A percentile compares a stretch with the other conserved stretches of the same genome.
Conservation (phyloP, 2,888 invertebrate species). For the Agrotis exclamationis region DNA sequence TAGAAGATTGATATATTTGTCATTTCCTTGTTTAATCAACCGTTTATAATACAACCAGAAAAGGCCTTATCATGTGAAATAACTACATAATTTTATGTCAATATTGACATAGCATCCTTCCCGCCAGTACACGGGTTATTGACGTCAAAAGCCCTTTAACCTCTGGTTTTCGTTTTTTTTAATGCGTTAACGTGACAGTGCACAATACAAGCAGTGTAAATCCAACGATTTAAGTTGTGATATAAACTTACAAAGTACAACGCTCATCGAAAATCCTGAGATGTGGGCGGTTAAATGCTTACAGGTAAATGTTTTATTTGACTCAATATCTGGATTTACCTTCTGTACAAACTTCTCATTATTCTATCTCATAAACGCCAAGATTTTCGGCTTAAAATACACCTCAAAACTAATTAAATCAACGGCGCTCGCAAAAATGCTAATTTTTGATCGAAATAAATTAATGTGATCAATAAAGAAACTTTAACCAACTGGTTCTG, state of each 20-base stretch:
- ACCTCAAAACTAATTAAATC: constrained; percentile 54
- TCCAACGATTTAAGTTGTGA: constrained; percentile 25
- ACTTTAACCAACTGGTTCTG: constrained; percentile 66
- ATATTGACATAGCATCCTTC: constrained; percentile 39
- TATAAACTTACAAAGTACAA: constrained; percentile 32
- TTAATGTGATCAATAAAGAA: constrained; percentile 64
- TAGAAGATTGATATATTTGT: constrained; percentile 45
- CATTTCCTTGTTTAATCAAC: constrained; percentile 46
- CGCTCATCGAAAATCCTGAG: constrained; percentile 2
- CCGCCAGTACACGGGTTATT: constrained; percentile 31
- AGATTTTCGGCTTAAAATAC: constrained; percentile 11
- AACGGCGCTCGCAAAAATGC: constrained; percentile 65
- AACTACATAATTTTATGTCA: constrained; percentile 42
- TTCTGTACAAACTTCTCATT: background rate
- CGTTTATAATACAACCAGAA: constrained; percentile 8
- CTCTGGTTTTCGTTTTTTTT: constrained; percentile 35
- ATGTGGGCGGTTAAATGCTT: constrained; percentile 16
- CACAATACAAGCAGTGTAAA: constrained; percentile 29
- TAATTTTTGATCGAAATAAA: constrained; percentile 61
- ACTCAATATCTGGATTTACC: background rate
- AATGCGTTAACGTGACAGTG: constrained; percentile 42
- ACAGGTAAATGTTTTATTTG: background rate
- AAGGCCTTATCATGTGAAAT: constrained; percentile 15
- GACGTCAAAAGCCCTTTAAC: constrained; percentile 51
- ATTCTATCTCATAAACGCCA: background rate